A percentile compares a stretch with the other conserved stretches of the same genome.
phyloP scores from a whole-genome alignment of 1,140 invertebrate species.

The Pogonomyrmex barbatus region DNA sequence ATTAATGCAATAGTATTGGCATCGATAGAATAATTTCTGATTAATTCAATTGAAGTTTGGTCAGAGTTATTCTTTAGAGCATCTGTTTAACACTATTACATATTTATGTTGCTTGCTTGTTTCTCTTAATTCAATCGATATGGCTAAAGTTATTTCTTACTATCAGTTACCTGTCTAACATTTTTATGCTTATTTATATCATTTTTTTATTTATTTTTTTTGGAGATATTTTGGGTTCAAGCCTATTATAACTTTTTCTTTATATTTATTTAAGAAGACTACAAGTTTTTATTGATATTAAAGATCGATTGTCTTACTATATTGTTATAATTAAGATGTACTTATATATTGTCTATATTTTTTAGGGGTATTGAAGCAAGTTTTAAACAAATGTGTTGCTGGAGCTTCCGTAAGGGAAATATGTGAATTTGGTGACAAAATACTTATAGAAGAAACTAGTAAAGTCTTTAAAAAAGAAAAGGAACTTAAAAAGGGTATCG shows the following conservation, averaged over 20 bases:
- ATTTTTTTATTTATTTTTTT: no score
- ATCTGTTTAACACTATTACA: background rate
- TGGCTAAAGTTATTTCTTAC: no score
- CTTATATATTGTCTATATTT: constrained; percentile 38
- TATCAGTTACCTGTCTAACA: no score
- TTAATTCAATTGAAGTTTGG: background rate
- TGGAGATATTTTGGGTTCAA: background rate
- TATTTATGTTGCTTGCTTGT: no score
- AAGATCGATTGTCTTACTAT: constrained; percentile 13
- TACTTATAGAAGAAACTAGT: constrained; percentile 95
- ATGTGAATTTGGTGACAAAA: constrained; percentile 96
- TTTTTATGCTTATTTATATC: no score
- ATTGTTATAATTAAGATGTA: background rate
- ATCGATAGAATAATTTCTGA: background rate
- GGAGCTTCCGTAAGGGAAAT: constrained; percentile 96
- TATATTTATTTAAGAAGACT: no score
- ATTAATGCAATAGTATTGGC: background rate
- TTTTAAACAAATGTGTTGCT: constrained; percentile 94
- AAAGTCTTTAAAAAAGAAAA: constrained; percentile 99
- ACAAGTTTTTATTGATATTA: background rate
- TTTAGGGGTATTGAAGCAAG: constrained; percentile 94
- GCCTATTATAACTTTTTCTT: background rate
- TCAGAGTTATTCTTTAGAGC: background rate
- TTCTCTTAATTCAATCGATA: no score
- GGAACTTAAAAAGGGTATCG: constrained; percentile 98